Percentiles rank a stretch among this genome's conserved stretches.
These are phyloP conservation scores for Tupaia chinensis DNA, from an alignment of 2,113 vertebrate genomes.

Conservation along the genomic window DNA sequence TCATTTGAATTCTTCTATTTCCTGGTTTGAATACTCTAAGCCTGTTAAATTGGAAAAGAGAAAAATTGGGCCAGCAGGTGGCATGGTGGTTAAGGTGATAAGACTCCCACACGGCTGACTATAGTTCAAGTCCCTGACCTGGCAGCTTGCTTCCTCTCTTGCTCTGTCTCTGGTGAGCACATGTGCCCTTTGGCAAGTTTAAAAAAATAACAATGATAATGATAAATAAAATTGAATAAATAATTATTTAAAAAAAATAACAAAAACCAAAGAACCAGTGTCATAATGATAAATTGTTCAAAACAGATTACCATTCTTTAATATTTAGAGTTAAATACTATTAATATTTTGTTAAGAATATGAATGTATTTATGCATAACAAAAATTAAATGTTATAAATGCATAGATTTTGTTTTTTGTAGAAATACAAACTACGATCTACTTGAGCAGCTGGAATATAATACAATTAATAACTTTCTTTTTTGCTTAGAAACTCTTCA, in stretches of 20 bases:
- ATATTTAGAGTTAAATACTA: not conserved
- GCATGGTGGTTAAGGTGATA: too few relatives aligned
- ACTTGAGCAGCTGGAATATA: not conserved
- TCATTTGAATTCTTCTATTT: not conserved
- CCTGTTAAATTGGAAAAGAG: not conserved
- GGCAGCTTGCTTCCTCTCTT: too few relatives aligned
- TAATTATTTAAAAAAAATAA: not conserved
- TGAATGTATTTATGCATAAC: not conserved
- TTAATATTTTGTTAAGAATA: not conserved
- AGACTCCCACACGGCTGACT: too few relatives aligned
- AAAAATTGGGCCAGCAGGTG: not conserved
- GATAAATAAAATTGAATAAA: too few relatives aligned
- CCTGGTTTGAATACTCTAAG: not conserved
- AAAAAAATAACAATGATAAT: too few relatives aligned
- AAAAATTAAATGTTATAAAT: not conserved
- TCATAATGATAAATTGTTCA: not conserved
- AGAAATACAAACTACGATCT: conserved; percentile 26
- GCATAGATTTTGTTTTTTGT: not conserved
- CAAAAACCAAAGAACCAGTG: not conserved
- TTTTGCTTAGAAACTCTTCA: conserved; percentile 48
- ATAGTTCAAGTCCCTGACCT: too few relatives aligned
- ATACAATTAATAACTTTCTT: conserved; percentile 11
- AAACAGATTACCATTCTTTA: not conserved
- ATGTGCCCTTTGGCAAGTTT: too few relatives aligned
- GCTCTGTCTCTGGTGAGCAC: too few relatives aligned